Percentiles rank a stretch among this genome's conserved stretches.
These are phyloP conservation scores for Coreius guichenoti DNA, from an alignment of 2,797 vertebrate species.

Conservation along the genomic window DNA sequence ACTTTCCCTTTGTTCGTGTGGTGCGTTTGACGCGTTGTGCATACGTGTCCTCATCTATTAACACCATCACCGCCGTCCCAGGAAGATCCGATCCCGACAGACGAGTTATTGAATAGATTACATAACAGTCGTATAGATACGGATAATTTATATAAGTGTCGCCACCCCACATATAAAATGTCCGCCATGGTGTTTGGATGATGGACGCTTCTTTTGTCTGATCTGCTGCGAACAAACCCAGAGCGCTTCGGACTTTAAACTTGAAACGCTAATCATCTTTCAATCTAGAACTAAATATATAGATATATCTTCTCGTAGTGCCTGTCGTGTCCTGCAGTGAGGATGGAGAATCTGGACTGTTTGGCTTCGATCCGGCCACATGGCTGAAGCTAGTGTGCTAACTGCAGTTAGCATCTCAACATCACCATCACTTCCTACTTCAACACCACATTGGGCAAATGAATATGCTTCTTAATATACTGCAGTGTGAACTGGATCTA, in stretches of 20 bases:
- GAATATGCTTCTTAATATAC: not conserved
- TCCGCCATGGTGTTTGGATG: conserved; percentile 72
- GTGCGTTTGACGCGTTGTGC: conserved; percentile 10
- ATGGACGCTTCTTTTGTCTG: conserved; percentile 56
- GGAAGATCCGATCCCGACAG: not conserved
- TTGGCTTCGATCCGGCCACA: conserved; percentile 81
- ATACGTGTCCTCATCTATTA: conserved; percentile 2
- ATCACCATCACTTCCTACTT: conserved; percentile 3
- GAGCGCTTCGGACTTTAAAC: too few species aligned
- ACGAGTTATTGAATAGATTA: not conserved
- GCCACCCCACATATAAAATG: conserved; percentile 77
- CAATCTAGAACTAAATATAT: not conserved
- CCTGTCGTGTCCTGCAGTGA: accelerated
- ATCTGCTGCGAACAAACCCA: not conserved
- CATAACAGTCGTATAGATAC: not conserved
- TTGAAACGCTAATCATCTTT: not conserved
- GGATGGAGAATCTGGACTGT: not conserved
- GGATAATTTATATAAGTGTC: not conserved
- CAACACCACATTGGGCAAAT: conserved; percentile 37
- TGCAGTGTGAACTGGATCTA: not conserved
- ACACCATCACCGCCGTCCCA: not conserved
- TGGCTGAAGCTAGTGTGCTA: conserved; percentile 74
- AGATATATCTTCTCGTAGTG: not conserved
- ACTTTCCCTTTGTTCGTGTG: conserved; percentile 14
- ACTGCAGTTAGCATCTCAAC: conserved; percentile 52